phyloP scores from a whole-genome alignment of 1,140 invertebrate genomes.

The Drosophila gunungcola region DNA sequence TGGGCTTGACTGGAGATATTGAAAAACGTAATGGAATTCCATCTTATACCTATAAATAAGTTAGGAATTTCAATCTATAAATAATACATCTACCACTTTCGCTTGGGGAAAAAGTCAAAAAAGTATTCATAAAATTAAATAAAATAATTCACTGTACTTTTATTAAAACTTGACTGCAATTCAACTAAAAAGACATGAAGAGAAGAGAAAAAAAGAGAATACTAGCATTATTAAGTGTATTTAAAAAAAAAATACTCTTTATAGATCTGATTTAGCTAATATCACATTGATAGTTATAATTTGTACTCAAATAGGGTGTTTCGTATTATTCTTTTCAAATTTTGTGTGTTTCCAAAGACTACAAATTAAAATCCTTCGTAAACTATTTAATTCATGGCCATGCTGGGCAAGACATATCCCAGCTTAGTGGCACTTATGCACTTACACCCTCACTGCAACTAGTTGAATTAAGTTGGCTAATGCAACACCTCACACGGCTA shows the following conservation, averaged over 20 bases:
- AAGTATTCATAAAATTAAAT: not conserved
- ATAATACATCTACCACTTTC: not conserved
- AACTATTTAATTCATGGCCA: conserved; percentile 25
- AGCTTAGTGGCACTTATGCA: conserved; percentile 67
- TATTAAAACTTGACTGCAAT: too few relatives aligned
- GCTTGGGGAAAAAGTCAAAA: not conserved
- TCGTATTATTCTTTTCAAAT: not conserved
- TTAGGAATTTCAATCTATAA: not conserved
- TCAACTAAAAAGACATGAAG: too few relatives aligned
- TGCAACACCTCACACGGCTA: conserved; percentile 59
- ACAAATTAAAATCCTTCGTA: not conserved
- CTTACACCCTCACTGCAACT: conserved; percentile 40
- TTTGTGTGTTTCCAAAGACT: not conserved
- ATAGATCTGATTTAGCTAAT: too few relatives aligned
- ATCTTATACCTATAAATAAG: conserved; percentile 21
- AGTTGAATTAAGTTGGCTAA: conserved; percentile 67
- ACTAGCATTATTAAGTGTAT: too few relatives aligned
- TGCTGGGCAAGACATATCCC: conserved; percentile 15
- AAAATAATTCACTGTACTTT: too few relatives aligned
- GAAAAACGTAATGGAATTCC: conserved; percentile 22
- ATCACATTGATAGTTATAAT: too few relatives aligned
- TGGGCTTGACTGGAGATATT: conserved; percentile 20
- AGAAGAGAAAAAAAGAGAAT: too few relatives aligned
- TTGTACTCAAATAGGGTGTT: too few relatives aligned
- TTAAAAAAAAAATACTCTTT: too few relatives aligned